Base-by-base conservation (phyloP, 2,888 invertebrate species). In the Cryptocheilus praepositus region DNA sequence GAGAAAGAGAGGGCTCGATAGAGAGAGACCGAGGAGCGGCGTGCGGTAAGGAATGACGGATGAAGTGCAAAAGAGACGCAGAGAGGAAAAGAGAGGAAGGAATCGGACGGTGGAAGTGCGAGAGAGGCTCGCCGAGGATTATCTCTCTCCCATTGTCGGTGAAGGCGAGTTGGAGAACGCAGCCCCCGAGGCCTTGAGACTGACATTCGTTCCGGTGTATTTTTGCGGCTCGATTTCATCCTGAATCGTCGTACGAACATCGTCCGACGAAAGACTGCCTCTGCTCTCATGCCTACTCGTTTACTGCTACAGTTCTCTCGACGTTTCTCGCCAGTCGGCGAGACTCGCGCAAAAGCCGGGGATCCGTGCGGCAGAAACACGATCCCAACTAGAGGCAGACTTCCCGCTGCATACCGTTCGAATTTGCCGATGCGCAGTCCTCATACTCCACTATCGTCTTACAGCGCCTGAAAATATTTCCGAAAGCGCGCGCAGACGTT, bases 171-270 rank as follows among this genome's bases (percentile, higher is more conserved):
- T 19, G 46, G 28, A 55, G 51, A 43, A 16, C 53, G 55, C 3
- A 52, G n/a, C 61, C 36, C n/a, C 1, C 53, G 21, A 52, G 52
- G 60, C 74, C 74, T 73, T 61, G 71, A 70, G 64, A 59, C 67
- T 21, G 69, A 71, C 69, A 53, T 65, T 71, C 67, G 73, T 73
- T 73, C 57, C 67, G 67, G 63, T 73, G 57, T 65, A 65, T 44
- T 67, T 73, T 70, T 60, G 56, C 61, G 64, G 54, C 49, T 64
- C 58, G 57, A 65, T 61, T 73, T 61, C 62, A 62, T 68, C 66
- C 44, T 61, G 57, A 28, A 62, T 68, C 58, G 54, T 57, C 44
- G 19, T 19, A 56, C 54, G 58, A 57, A 66, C 36, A 36, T 25
- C 36, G 36, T 1, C 36, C n/a, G n/a, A n/a, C n/a, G n/a, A n/a